phyloP scores from a whole-genome alignment of 64 coral and sea anemone genomes.

The Montipora capricornis region DNA sequence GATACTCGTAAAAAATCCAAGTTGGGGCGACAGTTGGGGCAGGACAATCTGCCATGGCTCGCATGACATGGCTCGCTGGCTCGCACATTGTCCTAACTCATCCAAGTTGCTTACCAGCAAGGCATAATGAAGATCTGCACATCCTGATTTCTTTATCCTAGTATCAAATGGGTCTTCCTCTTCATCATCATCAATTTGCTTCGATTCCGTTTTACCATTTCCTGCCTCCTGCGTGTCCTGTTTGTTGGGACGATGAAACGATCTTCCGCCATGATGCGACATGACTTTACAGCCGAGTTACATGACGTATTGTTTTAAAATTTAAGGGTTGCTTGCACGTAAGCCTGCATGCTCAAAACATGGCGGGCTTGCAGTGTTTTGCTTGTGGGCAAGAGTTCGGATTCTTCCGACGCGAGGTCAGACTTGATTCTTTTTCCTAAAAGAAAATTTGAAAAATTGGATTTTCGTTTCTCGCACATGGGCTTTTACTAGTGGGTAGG shows the following conservation, averaged over 20 bases:
- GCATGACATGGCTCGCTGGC: too few relatives aligned
- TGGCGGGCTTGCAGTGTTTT: slow-evolving; percentile 95
- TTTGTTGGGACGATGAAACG: background rate
- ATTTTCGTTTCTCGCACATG: too few relatives aligned
- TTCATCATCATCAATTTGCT: slow-evolving; percentile 69
- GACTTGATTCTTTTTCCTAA: background rate
- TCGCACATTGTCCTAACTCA: too few relatives aligned
- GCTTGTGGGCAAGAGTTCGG: slow-evolving; percentile 94
- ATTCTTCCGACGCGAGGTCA: slow-evolving; percentile 95
- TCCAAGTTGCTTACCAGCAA: slow-evolving; percentile 65
- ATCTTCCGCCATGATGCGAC: slow-evolving; percentile 40
- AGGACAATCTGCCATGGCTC: too few relatives aligned
- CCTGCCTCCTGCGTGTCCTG: slow-evolving; percentile 8
- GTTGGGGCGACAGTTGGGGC: too few relatives aligned
- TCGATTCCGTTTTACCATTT: slow-evolving; percentile 16
- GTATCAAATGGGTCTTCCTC: slow-evolving; percentile 95
- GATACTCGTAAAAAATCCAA: too few relatives aligned
- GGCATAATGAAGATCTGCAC: slow-evolving; percentile 94
- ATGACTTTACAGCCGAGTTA: background rate
- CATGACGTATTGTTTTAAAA: background rate
- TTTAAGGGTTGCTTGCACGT: background rate
- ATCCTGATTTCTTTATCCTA: slow-evolving; percentile 94
- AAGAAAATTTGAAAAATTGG: background rate
- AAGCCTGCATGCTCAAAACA: slow-evolving; percentile 57
- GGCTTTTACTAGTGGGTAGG: too few relatives aligned